Evolutionary conservation across 2,113 vertebrate genomes (phyloP).

Genomic region (Catharus bicknelli): DNA sequence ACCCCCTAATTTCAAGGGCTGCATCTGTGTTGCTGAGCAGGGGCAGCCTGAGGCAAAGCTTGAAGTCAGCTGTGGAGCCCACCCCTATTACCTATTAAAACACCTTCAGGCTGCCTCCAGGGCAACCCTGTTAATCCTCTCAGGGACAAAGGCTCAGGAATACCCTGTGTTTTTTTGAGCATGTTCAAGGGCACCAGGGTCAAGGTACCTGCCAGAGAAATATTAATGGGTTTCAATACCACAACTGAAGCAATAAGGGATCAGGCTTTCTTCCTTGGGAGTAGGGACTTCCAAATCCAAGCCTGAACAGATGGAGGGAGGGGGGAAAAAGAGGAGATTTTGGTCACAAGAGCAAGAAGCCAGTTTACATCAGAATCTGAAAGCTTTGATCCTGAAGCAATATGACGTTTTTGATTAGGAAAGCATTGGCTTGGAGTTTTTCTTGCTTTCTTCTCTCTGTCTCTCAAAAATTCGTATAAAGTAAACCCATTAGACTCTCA

Average conservation of each 20-base stretch:
- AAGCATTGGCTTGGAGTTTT: background rate
- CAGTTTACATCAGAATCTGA: background rate
- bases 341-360: background rate
- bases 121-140: constrained; percentile 52
- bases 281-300: background rate
- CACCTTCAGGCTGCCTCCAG: constrained; percentile 49
- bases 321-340: background rate
- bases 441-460: background rate
- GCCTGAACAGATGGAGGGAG: background rate
- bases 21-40: background rate
- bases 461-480: background rate
- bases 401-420: background rate
- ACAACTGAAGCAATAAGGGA: background rate
- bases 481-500: background rate
- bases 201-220: constrained; percentile 31
- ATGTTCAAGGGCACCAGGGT: constrained; percentile 41
- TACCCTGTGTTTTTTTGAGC: background rate
- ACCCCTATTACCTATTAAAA: constrained; percentile 10
- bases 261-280: background rate
- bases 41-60: constrained; percentile 48
- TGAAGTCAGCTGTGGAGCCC: constrained; percentile 17
- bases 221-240: constrained; percentile 17
- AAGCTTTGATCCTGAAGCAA: background rate
- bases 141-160: constrained; percentile 48
- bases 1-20: background rate